Percentiles rank a stretch among this genome's conserved stretches.
Conservation (phyloP, 2,797 vertebrate species). For the Eupleurogrammus muticus region DNA sequence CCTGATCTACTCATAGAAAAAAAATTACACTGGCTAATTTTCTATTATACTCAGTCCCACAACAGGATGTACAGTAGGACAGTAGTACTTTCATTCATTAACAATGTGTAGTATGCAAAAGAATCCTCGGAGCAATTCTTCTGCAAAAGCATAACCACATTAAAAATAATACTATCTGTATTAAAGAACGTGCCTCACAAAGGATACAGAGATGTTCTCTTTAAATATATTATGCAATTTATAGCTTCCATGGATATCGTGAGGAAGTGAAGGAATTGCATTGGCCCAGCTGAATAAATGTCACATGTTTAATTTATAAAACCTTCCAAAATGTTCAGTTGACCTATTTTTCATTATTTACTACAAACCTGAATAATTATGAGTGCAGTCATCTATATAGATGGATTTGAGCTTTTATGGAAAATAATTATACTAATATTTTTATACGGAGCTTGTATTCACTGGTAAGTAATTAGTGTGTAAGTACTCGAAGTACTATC, state of each 20-base stretch:
- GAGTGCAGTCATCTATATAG: not conserved
- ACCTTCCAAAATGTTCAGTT: no score
- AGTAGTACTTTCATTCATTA: slow-evolving; percentile 2
- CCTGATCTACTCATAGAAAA: slow-evolving; percentile 34
- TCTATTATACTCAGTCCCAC: not conserved
- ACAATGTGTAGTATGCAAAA: not conserved
- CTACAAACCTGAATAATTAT: no score
- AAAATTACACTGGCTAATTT: slow-evolving; percentile 32
- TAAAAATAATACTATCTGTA: not conserved
- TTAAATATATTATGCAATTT: not conserved
- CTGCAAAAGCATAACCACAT: not conserved
- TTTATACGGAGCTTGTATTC: no score
- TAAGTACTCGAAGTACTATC: no score
- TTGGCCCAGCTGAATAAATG: no score
- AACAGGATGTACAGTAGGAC: not conserved
- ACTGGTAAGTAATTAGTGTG: no score
- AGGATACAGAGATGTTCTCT: not conserved
- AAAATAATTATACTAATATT: not conserved
- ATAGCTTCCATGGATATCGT: not conserved
- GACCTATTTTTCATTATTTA: no score
- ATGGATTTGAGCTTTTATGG: not conserved
- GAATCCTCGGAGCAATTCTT: not conserved
- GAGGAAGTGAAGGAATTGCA: not conserved
- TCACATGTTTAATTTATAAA: no score
- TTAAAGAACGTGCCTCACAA: not conserved